These are phyloP conservation scores for Leptinotarsa texana DNA, from an alignment of 1,140 invertebrate species.

Conservation along the genomic window DNA sequence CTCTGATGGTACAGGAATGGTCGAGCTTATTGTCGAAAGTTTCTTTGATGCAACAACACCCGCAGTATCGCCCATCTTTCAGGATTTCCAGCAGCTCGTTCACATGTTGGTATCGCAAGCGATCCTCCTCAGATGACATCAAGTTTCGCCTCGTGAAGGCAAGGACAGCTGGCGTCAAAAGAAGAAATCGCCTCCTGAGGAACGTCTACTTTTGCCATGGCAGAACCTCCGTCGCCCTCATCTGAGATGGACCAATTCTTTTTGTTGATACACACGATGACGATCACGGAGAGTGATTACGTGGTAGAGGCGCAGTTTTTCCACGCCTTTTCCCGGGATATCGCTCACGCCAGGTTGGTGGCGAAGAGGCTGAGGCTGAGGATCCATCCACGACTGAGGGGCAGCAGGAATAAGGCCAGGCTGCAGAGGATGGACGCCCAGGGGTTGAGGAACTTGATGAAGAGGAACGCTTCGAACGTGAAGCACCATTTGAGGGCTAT, in stretches of 20 bases:
- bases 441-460: conserved; percentile 45
- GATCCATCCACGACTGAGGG: conserved; percentile 38
- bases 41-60: conserved; percentile 25
- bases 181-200: conserved; percentile 41
- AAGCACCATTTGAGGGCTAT: conserved; percentile 52
- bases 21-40: conserved; percentile 21
- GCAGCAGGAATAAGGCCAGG: conserved; percentile 36
- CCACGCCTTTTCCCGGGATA: conserved; percentile 43
- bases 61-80: neutral
- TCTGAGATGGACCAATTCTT: conserved; percentile 43
- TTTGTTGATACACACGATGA: conserved; percentile 54
- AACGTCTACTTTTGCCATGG: conserved; percentile 48
- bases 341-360: conserved; percentile 39
- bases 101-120: conserved; percentile 22
- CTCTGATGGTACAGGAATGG: conserved; percentile 44
- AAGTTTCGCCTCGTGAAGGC: conserved; percentile 42
- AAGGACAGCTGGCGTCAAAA: conserved; percentile 36
- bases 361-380: conserved; percentile 46
- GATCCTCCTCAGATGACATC: conserved; percentile 50
- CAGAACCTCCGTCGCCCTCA: conserved; percentile 46
- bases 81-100: neutral
- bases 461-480: conserved; percentile 45
- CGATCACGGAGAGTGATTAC: conserved; percentile 50
- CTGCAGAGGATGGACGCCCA: conserved; percentile 37
- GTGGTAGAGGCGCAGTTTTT: conserved; percentile 52